A percentile compares a stretch with the other conserved stretches of the same genome.
Conservation (phyloP, 2,113 vertebrate species). For the Cephalophus harveyi region DNA sequence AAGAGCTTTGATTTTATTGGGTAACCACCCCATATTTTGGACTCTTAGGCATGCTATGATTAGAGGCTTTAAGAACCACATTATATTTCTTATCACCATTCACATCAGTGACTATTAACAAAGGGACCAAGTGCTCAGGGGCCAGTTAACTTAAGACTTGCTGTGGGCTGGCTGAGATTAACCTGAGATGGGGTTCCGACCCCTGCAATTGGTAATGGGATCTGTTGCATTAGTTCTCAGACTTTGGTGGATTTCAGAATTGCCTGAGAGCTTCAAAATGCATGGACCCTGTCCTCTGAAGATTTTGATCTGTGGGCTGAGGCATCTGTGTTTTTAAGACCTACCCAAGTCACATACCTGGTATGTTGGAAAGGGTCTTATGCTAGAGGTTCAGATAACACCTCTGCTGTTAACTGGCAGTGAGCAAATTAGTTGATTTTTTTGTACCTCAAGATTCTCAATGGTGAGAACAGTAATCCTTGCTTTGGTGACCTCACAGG, state of each 20-base stretch:
- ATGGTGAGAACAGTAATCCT: not conserved
- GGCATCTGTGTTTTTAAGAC: not conserved
- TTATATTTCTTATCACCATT: not conserved
- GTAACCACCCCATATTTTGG: conserved; percentile 25
- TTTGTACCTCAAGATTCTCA: not conserved
- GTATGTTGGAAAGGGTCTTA: conserved; percentile 1
- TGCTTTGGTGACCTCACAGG: not conserved
- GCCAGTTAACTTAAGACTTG: conserved; percentile 22
- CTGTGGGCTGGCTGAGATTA: not conserved
- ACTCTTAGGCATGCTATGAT: conserved; percentile 21
- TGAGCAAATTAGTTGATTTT: not conserved
- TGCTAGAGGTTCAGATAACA: not conserved
- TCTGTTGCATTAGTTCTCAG: not conserved
- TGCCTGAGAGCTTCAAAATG: not conserved
- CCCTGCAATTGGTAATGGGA: not conserved
- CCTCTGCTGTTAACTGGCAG: not conserved
- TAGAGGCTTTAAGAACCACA: conserved; percentile 37
- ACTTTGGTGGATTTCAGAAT: not conserved
- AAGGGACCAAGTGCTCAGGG: not conserved
- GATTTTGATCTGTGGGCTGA: not conserved
- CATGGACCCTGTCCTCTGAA: not conserved
- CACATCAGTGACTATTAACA: not conserved
- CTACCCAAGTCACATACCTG: not conserved
- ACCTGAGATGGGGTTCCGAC: not conserved
- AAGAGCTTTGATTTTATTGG: conserved; percentile 42